Conservation (phyloP, 2,113 vertebrate genomes). For the Seriola quinqueradiata region DNA sequence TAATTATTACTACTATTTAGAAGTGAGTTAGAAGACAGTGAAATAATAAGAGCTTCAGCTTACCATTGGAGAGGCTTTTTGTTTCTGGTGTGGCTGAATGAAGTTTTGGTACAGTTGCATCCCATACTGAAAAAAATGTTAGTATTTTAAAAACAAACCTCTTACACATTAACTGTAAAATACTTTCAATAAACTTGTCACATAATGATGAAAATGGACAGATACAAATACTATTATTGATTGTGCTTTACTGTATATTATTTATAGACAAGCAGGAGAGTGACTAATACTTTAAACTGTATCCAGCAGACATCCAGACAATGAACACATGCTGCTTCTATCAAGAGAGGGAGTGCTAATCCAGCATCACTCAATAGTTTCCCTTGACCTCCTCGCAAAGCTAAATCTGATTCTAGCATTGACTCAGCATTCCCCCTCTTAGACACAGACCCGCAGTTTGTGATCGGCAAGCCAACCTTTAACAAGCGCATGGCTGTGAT, state of each 20-base stretch:
- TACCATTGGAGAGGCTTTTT: conserved; percentile 94
- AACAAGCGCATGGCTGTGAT: conserved; percentile 96
- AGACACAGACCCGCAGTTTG: conserved; percentile 53
- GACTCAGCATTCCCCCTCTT: conserved; percentile 67
- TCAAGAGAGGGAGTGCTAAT: conserved; percentile 58
- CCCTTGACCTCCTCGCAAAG: conserved; percentile 59
- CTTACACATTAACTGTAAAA: conserved; percentile 2
- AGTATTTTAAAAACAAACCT: background rate
- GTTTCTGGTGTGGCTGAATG: conserved; percentile 92
- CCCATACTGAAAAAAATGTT: conserved; percentile 87
- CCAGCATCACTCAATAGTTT: conserved; percentile 64
- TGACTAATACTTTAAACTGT: conserved; percentile 48
- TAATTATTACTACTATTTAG: no score
- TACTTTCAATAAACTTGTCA: background rate
- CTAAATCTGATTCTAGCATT: conserved; percentile 67
- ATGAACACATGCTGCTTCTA: conserved; percentile 67
- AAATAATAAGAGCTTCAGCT: conserved; percentile 49
- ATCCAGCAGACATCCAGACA: conserved; percentile 64
- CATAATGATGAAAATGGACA: background rate
- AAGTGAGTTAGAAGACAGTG: background rate
- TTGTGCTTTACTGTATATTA: conserved; percentile 33
- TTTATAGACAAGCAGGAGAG: conserved; percentile 32
- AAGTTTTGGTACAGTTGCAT: conserved; percentile 98
- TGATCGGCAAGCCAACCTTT: conserved; percentile 87
- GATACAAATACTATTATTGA: background rate